Conservation (phyloP, 1,140 invertebrate species). For the Bradynema listronoti region DNA sequence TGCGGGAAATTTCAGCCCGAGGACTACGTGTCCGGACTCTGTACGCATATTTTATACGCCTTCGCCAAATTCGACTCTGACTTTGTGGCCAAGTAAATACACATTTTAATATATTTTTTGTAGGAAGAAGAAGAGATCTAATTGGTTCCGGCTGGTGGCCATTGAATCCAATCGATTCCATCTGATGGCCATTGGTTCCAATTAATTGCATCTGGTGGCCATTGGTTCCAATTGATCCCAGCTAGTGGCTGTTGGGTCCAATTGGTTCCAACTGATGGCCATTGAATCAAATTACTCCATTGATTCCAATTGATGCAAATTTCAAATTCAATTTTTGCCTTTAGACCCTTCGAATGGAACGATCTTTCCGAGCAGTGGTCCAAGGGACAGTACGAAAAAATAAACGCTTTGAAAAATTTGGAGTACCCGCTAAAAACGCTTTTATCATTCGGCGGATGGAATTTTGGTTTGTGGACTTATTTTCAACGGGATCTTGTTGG, state of each 20-base stretch:
- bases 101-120: conserved; percentile 12
- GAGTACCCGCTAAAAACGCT: conserved; percentile 57
- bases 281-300: not conserved
- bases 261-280: not conserved
- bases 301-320: not conserved
- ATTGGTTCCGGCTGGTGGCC: not conserved
- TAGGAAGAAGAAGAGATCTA: conserved; percentile 9
- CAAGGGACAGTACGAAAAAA: conserved; percentile 55
- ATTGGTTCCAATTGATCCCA: conserved; percentile 9
- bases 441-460: conserved; percentile 59
- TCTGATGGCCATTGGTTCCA: not conserved
- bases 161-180: conserved; percentile 2
- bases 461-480: no score
- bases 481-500: no score
- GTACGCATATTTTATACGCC: conserved; percentile 89
- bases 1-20: conserved; percentile 84
- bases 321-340: conserved; percentile 11
- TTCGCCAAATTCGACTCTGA: conserved; percentile 94
- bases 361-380: conserved; percentile 52
- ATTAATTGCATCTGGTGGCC: not conserved
- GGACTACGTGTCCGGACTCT: conserved; percentile 86
- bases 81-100: conserved; percentile 65
- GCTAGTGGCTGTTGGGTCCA: not conserved
- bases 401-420: conserved; percentile 48
- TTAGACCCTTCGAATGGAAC: conserved; percentile 52